Percentiles rank a stretch among this genome's conserved stretches.
Conservation (phyloP, 2,797 vertebrate genomes). For the Rhinichthys osculus region DNA sequence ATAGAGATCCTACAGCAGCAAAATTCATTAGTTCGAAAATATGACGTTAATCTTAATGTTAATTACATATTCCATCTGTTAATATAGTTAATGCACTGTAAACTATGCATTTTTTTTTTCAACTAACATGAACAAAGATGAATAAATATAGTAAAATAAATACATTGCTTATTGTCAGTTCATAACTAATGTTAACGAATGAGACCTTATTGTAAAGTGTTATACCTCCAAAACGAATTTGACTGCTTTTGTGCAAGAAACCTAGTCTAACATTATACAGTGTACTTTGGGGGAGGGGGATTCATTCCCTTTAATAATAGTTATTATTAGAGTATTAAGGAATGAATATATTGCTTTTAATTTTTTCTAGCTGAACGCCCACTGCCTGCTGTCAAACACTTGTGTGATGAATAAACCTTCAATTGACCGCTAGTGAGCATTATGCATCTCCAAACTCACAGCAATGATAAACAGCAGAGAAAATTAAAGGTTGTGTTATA, state of each 20-base stretch:
- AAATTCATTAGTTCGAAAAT: not conserved
- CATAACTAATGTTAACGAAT: not conserved
- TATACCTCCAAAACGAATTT: not conserved
- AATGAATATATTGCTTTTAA: not conserved
- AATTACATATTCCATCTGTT: not conserved
- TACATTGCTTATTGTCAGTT: not conserved
- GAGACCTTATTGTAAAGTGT: no score
- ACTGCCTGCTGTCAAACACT: conserved; percentile 41
- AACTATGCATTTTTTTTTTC: no score
- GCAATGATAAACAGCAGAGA: conserved; percentile 1
- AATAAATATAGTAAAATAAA: not conserved
- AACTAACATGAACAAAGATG: not conserved
- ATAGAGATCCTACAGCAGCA: no score
- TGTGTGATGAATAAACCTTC: conserved; percentile 14
- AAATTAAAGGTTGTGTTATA: conserved; percentile 26
- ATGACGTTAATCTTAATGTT: no score
- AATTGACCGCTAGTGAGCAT: not conserved
- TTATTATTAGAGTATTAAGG: conserved; percentile 12
- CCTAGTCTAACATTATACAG: not conserved
- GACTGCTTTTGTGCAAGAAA: not conserved
- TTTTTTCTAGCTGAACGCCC: conserved; percentile 9
- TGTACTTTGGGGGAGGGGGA: not conserved
- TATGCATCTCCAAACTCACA: conserved; percentile 15
- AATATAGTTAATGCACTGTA: not conserved
- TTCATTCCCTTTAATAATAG: not conserved